Evolutionary conservation across 2,888 invertebrate species (phyloP), one percentile per base, ranked within the genome.

Genomic region (Lacanobia wlatinum): DNA sequence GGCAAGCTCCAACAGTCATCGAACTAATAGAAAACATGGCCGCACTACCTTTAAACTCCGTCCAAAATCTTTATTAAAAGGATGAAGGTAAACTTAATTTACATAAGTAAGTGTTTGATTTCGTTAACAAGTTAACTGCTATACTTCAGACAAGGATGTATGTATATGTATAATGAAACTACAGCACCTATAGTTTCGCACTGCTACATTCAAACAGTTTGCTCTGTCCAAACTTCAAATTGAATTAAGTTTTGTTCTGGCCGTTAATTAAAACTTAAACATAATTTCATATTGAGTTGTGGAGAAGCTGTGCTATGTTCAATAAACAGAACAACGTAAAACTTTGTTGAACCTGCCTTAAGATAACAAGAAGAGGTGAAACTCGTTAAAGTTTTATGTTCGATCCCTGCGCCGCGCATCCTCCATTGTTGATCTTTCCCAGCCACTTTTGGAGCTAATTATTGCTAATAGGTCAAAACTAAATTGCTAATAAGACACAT

Each of bases 321-420:
- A 91, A 91, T 93, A 94, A 93, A 93, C 91, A 93, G 92, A 92
- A 90, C 90, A 91, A 90, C 89, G 90, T 87, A 83, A 88, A 92
- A 93, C 90, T 92, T 92, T 85, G 87, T 85, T 88, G 87, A 91
- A 93, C 89, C 90, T 90, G 88, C 88, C 87, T 91, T 90, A 91
- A 92, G 93, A 94, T 94, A 95, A 94, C 94, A 94, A 93, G 91
- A 91, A 87, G 92, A 91, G 91, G 90, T 88, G 86, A 94, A 94
- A 94, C 93, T 95, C 94, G 94, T 95, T 94, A 92, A 95, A 95
- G 92, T 95, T 95, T 94, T 94, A 94, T 93, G 93, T 91, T 93
- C 89, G 85, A 86, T 84, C 83, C 82, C 85, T 76, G 87, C 86
- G 80, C 78, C 80, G 76, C 78, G 85, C 84, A 80, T 86, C 87